These are phyloP conservation scores for Rhingia campestris DNA, from an alignment of 2,888 invertebrate species.

Conservation along the genomic window DNA sequence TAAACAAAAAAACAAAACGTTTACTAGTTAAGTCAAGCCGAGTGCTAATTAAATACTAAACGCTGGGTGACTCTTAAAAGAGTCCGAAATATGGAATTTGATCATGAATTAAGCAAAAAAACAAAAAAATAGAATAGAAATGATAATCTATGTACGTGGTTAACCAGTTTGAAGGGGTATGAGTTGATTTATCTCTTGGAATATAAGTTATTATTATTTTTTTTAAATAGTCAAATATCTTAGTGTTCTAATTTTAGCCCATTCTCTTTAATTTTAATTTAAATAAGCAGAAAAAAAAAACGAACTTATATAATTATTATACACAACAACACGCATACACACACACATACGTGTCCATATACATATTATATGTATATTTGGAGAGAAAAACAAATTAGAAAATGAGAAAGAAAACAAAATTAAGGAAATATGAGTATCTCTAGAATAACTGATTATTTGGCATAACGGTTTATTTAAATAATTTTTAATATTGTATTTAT, in stretches of 20 bases:
- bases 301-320: slow-evolving; percentile 12
- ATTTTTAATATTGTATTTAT: slow-evolving; percentile 74
- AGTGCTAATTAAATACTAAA: slow-evolving; percentile 60
- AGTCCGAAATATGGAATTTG: slow-evolving; percentile 46
- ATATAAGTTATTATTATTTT: slow-evolving; percentile 61
- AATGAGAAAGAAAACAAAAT: slow-evolving; percentile 21
- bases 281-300: slow-evolving; percentile 51
- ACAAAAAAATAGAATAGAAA: slow-evolving; percentile 52
- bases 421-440: slow-evolving; percentile 52
- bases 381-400: slow-evolving; percentile 14
- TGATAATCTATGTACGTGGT: slow-evolving; percentile 58
- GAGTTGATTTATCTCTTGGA: slow-evolving; percentile 60
- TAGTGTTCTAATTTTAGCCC: slow-evolving; percentile 71
- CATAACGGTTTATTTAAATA: slow-evolving; percentile 69
- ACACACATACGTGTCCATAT: no score
- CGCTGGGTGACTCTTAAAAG: slow-evolving; percentile 33
- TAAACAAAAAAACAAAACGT: slow-evolving; percentile 24
- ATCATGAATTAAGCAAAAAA: slow-evolving; percentile 14
- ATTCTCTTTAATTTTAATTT: slow-evolving; percentile 66
- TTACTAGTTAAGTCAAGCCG: slow-evolving; percentile 65
- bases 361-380: background rate
- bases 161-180: slow-evolving; percentile 45
- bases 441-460: slow-evolving; percentile 64
- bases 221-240: slow-evolving; percentile 72
- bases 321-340: slow-evolving; percentile 27